Base-by-base conservation (phyloP, 2,797 vertebrate species). In the Muscicapa striata region DNA sequence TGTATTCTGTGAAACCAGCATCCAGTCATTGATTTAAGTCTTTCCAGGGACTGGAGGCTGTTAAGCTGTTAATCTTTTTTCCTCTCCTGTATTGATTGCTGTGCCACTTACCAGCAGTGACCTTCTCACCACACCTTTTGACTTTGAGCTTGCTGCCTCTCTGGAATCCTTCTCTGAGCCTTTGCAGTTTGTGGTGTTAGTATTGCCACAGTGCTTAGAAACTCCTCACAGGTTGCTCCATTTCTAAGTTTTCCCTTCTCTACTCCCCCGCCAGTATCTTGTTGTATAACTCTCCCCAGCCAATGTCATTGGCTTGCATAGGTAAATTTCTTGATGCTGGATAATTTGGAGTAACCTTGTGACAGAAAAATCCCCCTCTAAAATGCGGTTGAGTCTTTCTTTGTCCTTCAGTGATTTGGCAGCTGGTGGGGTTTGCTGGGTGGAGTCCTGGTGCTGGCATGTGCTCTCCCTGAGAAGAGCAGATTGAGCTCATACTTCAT, bases 241-340 rank as follows among this genome's bases (percentile, higher is more conserved):
- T 89, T 67, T 72, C 30, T 70, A 34, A 59, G 51, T 58, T 72
- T 75, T 83, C 43, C 38, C 29, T 85, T 23, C n/a, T 64, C 57
- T 63, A 16, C 70, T 85, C 64, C 49, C 32, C 63, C 62, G 8
- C 76, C 73, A 92, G 73, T 68, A 34, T 72, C 90, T 77, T 68
- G 6, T 72, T 92, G 77, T 84, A 70, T 90, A 94, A 92, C 30
- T 95, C n/a, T 80, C 27, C 43, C 40, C 24, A 80, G 75, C 73
- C 76, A 81, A 6, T 62, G 16, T 27, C 73, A n/a, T 55, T 85
- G 72, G 73, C 89, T 78, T 85, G 36, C 43, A 38, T 40, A 66
- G 66, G 32, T 78, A 81, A 64, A 68, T 81, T 62, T 69, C 62
- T 86, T 85, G 66, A n/a, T 72, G 51, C 52, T 78, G 23, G 66